Evolutionary conservation across 2,888 invertebrate genomes (phyloP).

Genomic region (Pseudococcus viburni): DNA sequence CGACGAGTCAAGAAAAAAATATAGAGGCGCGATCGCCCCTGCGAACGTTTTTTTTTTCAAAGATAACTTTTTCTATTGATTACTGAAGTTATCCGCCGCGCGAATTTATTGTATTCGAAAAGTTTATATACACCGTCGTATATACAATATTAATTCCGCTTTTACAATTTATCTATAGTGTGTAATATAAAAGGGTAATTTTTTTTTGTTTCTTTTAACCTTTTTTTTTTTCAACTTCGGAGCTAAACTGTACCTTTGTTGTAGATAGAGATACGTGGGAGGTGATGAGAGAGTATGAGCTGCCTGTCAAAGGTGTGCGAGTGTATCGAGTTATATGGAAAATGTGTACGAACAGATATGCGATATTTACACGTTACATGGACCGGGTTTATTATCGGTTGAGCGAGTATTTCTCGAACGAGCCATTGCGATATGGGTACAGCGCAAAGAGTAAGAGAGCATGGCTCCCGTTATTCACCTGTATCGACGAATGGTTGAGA

Average conservation of each 20-base stretch:
- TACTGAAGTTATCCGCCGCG: neutral
- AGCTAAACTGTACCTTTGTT: neutral
- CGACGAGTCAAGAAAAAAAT: no score
- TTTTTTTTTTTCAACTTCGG: neutral
- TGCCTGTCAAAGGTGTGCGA: neutral
- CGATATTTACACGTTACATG: neutral
- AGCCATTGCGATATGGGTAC: neutral
- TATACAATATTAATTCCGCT: slow-evolving; percentile 28
- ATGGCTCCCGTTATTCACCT: neutral
- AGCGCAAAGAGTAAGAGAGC: neutral
- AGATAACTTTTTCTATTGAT: slow-evolving; percentile 1
- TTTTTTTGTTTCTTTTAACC: slow-evolving; percentile 13
- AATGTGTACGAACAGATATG: neutral
- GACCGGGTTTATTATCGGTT: slow-evolving; percentile 26
- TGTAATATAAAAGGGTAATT: slow-evolving; percentile 2
- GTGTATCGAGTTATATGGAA: no score
- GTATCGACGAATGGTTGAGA: neutral
- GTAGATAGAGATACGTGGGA: neutral
- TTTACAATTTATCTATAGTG: slow-evolving; percentile 20
- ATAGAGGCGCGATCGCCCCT: no score
- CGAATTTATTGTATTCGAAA: slow-evolving; percentile 10
- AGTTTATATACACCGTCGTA: neutral
- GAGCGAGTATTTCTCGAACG: neutral
- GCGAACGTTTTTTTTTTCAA: neutral
- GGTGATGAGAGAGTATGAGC: neutral